Evolutionary conservation across 2,888 invertebrate genomes (phyloP).

Genomic region (Cantharis rufa): DNA sequence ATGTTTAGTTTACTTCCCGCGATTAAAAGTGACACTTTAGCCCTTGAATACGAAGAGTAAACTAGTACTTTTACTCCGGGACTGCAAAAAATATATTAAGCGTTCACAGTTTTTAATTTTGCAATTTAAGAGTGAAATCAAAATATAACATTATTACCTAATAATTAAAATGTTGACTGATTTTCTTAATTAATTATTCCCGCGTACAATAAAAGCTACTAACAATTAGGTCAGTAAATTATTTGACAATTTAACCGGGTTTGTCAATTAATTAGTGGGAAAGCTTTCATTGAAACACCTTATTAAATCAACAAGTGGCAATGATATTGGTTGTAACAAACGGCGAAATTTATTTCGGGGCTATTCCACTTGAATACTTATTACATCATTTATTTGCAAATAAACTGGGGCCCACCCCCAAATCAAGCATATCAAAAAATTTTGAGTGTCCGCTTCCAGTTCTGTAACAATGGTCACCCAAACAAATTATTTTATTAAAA

Average conservation of each 20-base stretch:
- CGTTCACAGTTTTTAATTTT: neutral
- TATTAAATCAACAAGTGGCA: neutral
- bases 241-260: neutral
- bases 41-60: too few species aligned
- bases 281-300: neutral
- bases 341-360: neutral
- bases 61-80: neutral
- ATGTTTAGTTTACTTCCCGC: too few species aligned
- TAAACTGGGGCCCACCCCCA: neutral
- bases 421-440: neutral
- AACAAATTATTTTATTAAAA: too few species aligned
- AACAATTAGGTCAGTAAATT: neutral
- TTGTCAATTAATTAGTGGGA: neutral
- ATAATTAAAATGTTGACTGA: too few species aligned
- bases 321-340: neutral
- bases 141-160: neutral
- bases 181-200: neutral
- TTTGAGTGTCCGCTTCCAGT: too few species aligned
- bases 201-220: neutral
- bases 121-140: neutral
- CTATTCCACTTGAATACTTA: neutral
- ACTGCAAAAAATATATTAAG: neutral
- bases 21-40: too few species aligned
- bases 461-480: too few species aligned
- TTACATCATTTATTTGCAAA: neutral